A percentile compares a stretch with the other conserved stretches of the same genome.
Conservation (phyloP, 2,797 vertebrate species). For the Carcharodon carcharias region DNA sequence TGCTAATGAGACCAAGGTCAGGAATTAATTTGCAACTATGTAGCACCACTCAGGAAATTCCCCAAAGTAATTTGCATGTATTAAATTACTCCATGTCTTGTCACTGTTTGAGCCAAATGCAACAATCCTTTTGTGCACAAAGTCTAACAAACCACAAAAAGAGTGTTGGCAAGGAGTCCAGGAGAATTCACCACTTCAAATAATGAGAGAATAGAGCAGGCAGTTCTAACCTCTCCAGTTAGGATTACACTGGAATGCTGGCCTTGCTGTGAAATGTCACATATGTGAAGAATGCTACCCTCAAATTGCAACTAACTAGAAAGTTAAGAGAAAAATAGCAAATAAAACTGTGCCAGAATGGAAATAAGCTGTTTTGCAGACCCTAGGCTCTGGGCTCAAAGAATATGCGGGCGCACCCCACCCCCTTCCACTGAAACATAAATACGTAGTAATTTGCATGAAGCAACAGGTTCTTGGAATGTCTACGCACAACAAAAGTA, state of each 20-base stretch:
- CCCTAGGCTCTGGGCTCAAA: neutral
- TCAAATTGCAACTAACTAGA: neutral
- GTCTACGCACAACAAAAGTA: neutral
- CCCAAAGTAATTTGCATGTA: neutral
- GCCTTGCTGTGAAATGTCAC: neutral
- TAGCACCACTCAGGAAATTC: neutral
- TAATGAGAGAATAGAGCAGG: neutral
- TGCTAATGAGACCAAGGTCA: neutral
- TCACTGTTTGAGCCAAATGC: neutral
- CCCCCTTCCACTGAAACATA: neutral
- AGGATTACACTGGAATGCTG: neutral
- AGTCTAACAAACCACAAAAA: neutral
- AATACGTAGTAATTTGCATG: neutral
- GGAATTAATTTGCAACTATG: conserved; percentile 11
- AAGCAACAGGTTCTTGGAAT: neutral
- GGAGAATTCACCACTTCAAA: neutral
- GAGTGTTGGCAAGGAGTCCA: neutral
- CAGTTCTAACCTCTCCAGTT: no score
- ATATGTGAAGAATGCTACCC: neutral
- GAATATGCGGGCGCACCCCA: neutral
- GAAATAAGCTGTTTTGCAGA: neutral
- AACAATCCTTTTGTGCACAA: neutral
- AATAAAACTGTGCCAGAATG: neutral
- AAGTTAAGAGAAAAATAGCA: neutral
- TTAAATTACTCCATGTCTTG: neutral